These are phyloP conservation scores for Callosobruchus maculatus DNA, from an alignment of 2,888 invertebrate genomes.

Conservation along the genomic window DNA sequence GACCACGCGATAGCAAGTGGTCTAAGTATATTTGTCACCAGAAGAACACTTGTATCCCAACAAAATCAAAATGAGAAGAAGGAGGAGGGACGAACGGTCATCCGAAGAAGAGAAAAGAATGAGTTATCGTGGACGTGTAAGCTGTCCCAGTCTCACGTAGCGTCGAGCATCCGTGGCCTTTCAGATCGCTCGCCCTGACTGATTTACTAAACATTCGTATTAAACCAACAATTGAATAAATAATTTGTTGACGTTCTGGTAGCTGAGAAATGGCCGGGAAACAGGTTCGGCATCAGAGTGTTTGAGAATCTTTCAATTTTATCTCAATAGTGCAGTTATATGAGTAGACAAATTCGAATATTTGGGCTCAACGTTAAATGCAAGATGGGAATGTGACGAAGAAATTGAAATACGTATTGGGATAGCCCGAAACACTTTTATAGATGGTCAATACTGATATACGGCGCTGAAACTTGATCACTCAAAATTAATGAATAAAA, in stretches of 20 bases:
- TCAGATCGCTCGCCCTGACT: constrained; percentile 1
- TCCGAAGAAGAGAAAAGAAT: not conserved
- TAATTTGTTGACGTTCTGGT: constrained; percentile 26
- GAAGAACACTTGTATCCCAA: not conserved
- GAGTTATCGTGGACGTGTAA: not conserved
- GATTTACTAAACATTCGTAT: constrained; percentile 19
- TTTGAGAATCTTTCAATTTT: not conserved
- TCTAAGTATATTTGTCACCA: not conserved
- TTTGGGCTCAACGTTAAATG: too few species aligned
- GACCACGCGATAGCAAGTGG: too few species aligned
- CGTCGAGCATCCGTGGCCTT: not conserved
- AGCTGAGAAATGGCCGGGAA: constrained; percentile 22
- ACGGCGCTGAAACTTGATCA: too few species aligned
- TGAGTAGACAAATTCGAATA: too few species aligned
- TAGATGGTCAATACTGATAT: too few species aligned
- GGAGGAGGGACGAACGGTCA: not conserved
- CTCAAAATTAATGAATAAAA: too few species aligned
- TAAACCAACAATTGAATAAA: constrained; percentile 24
- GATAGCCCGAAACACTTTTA: too few species aligned
- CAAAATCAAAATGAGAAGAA: not conserved
- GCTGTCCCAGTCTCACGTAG: not conserved
- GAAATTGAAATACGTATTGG: too few species aligned
- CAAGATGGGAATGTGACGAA: too few species aligned
- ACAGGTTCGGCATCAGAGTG: not conserved
- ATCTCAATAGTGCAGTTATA: too few species aligned